phyloP scores from a whole-genome alignment of 2,888 invertebrate species.

The Hofmannophila pseudospretella region DNA sequence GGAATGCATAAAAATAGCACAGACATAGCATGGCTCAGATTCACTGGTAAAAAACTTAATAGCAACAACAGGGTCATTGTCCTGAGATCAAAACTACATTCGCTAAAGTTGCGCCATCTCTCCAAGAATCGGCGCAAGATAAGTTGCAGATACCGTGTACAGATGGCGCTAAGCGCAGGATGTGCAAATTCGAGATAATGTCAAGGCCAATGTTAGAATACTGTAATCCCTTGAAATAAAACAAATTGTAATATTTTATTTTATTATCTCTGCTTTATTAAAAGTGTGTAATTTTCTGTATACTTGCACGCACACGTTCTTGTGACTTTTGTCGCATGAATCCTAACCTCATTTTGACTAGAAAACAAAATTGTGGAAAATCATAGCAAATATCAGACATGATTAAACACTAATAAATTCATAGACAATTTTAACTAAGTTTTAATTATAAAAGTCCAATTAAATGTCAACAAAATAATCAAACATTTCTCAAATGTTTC shows the following conservation, averaged over 20 bases:
- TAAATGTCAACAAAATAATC: neutral
- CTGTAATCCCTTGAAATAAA: neutral
- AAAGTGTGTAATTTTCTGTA: neutral
- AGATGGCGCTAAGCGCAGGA: slow-evolving; percentile 45
- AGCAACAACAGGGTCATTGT: slow-evolving; percentile 37
- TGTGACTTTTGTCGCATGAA: neutral
- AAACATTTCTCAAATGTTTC: neutral
- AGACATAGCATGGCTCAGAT: too few species aligned
- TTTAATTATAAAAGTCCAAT: neutral
- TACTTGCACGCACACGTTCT: neutral
- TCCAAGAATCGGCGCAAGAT: slow-evolving; percentile 3
- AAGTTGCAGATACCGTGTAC: slow-evolving; percentile 7
- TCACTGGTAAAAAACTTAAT: slow-evolving; percentile 5
- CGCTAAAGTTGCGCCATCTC: slow-evolving; percentile 48
- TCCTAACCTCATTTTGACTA: neutral
- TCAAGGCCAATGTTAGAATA: slow-evolving; percentile 62
- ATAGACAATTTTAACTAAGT: too few species aligned
- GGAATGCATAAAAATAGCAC: neutral
- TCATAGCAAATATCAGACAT: neutral
- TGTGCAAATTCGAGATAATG: slow-evolving; percentile 63
- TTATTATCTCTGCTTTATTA: neutral
- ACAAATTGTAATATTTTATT: neutral
- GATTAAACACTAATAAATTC: neutral
- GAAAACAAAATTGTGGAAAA: neutral
- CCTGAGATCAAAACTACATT: slow-evolving; percentile 24